These are phyloP conservation scores for Exaiptasia diaphana DNA, from an alignment of 64 coral and sea anemone genomes.

Conservation along the genomic window DNA sequence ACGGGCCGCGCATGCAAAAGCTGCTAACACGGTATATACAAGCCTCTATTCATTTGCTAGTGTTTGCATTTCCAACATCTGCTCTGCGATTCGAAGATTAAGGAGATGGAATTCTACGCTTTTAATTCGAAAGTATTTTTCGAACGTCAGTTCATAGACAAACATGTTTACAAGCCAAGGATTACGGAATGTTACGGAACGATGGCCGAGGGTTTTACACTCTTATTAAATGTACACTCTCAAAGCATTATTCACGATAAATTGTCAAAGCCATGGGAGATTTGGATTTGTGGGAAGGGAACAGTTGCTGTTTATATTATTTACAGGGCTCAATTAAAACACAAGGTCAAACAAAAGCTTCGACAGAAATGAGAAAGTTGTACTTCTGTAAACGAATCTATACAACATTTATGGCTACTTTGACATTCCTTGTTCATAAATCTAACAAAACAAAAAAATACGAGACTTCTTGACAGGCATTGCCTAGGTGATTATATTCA, in stretches of 20 bases:
- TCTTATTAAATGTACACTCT: constrained; percentile 82
- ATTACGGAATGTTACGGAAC: not conserved
- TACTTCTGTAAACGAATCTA: constrained; percentile 30
- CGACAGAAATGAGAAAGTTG: constrained; percentile 57
- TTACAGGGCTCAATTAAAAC: constrained; percentile 83
- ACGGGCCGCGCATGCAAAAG: not conserved
- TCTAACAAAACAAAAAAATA: too few species aligned
- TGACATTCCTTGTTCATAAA: too few species aligned
- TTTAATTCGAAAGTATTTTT: not conserved
- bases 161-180: constrained; percentile 3
- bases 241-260: constrained; percentile 58
- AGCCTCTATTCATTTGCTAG: not conserved
- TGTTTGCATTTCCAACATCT: not conserved
- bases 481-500: too few species aligned
- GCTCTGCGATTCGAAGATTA: not conserved
- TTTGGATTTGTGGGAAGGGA: constrained; percentile 68
- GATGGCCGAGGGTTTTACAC: constrained; percentile 15
- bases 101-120: not conserved
- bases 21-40: not conserved
- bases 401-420: too few species aligned
- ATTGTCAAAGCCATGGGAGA: constrained; percentile 62
- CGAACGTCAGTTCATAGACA: not conserved
- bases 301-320: constrained; percentile 77
- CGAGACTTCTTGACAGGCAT: too few species aligned
- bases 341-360: constrained; percentile 59